phyloP scores from a whole-genome alignment of 2,888 invertebrate genomes.

The Andrena trimmerana region DNA sequence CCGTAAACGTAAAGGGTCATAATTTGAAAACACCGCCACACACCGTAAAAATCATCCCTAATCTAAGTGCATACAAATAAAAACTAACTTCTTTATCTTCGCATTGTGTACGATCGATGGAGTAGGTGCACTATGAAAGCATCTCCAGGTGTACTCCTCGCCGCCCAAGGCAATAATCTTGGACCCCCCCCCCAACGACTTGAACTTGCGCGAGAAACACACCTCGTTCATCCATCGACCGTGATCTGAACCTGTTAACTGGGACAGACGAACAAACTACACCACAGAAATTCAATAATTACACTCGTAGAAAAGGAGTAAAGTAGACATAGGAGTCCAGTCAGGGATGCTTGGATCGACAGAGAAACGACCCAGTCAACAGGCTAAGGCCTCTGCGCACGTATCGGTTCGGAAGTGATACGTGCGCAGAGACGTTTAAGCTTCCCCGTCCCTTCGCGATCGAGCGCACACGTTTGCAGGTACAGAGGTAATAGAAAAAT shows the following conservation, averaged over 20 bases:
- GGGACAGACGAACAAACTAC: background rate
- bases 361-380: background rate
- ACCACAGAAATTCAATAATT: background rate
- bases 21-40: constrained; percentile 35
- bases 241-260: too few species aligned
- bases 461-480: constrained; percentile 46
- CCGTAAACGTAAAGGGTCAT: constrained; percentile 31
- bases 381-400: background rate
- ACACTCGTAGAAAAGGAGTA: background rate
- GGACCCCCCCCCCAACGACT: too few species aligned
- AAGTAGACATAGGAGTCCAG: background rate
- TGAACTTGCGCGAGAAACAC: too few species aligned
- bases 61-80: constrained; percentile 24
- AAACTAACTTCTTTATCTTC: constrained; percentile 25
- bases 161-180: too few species aligned
- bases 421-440: too few species aligned
- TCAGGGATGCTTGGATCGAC: background rate
- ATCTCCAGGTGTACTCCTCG: too few species aligned
- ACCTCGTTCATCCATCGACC: too few species aligned
- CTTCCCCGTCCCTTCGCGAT: background rate
- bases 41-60: constrained; percentile 43
- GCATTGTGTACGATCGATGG: background rate
- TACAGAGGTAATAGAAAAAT: constrained; percentile 62
- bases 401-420: too few species aligned
- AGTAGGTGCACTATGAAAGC: too few species aligned